Evolutionary conservation across 1,140 invertebrate species (phyloP), one percentile per base, ranked within the genome.

Genomic region (Portunus trituberculatus): DNA sequence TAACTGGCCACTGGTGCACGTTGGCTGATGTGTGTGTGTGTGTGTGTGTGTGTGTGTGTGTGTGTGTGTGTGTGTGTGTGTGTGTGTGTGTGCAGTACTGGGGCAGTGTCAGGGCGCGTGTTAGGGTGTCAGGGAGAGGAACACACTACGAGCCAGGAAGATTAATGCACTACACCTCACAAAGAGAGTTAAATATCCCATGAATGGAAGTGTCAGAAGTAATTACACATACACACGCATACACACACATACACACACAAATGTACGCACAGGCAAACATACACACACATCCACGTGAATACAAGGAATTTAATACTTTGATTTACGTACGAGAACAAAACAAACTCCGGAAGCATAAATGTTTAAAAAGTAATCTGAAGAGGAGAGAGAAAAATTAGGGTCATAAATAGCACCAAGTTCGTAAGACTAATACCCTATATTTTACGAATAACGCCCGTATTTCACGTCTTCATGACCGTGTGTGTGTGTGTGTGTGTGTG

Each of bases 401-500:
- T 76, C 67, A 76, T 76, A 76, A 76, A 76, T 76, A 76, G 0
- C 67, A 7, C 12, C 25, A 76, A 76, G 67, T 76, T 76, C 20
- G 67, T 25, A n/a, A 76, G 67, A 76, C 67, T n/a, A 76, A 76
- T 76, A 76, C 67, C 12, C 67, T 76, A 76, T 76, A 76, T 76
- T n/a, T 76, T 76, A 76, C 67, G 67, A n/a, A 76, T 76, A 76
- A 76, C 67, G 20, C 25, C 67, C 67, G n/a, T 76, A n/a, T n/a
- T 76, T 76, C 67, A 76, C 67, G 67, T 76, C 67, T 20, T n/a
- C n/a, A n/a, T n/a, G 67, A n/a, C 67, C n/a, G 67, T n/a, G 67
- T n/a, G 20, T n/a, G 67, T 76, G 67, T 76, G 67, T 76, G 67
- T 76, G 67, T 76, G 67, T n/a, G 67, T 76, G 67, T 76, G 67